Conservation (phyloP, 2,113 vertebrate genomes). For the Setophaga petechia region DNA sequence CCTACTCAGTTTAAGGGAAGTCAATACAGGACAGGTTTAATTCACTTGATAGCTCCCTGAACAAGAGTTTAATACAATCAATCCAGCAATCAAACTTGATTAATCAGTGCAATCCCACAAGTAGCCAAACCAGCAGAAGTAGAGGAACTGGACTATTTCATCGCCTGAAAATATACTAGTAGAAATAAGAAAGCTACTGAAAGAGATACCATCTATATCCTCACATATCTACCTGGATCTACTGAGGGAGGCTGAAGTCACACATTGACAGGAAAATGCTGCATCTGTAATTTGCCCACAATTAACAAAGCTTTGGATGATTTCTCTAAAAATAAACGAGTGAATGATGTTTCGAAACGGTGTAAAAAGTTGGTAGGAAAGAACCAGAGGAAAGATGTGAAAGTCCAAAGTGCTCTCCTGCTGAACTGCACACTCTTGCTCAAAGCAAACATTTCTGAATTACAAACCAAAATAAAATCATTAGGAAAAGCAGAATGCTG, state of each 20-base stretch:
- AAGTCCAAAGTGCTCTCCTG: background rate
- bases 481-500: background rate
- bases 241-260: background rate
- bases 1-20: background rate
- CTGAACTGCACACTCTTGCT: background rate
- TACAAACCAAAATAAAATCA: background rate
- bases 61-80: constrained; percentile 13
- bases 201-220: background rate
- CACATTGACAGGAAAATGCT: background rate
- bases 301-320: background rate
- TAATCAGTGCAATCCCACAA: background rate
- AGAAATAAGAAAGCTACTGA: background rate
- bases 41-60: background rate
- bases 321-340: background rate
- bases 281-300: background rate
- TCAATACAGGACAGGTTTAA: constrained; percentile 33
- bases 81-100: constrained; percentile 13
- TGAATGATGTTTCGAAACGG: background rate
- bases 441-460: background rate
- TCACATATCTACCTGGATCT: background rate
- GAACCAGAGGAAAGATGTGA: background rate
- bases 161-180: background rate
- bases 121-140: background rate
- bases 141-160: background rate
- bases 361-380: background rate